Conservation (phyloP, 2,888 invertebrate genomes). For the Andrena praecox region DNA sequence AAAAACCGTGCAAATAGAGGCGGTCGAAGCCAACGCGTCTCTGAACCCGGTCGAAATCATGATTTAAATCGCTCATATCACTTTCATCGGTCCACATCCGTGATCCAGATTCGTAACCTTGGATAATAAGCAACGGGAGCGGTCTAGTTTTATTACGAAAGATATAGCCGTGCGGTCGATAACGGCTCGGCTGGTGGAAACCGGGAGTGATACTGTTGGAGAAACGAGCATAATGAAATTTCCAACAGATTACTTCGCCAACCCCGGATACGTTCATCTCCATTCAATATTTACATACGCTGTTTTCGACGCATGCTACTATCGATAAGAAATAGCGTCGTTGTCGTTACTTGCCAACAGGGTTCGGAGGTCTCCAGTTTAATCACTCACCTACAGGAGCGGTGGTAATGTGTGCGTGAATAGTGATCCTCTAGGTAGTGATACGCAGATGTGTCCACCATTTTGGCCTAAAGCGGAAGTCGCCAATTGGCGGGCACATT, state of each 20-base stretch:
- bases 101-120: slow-evolving; percentile 18
- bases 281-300: background rate
- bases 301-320: too few species aligned
- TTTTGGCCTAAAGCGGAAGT: too few species aligned
- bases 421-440: too few species aligned
- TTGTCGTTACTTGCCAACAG: too few species aligned
- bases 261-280: background rate
- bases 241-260: background rate
- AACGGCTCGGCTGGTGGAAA: background rate
- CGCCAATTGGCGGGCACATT: too few species aligned
- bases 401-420: too few species aligned
- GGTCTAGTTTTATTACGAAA: slow-evolving; percentile 39
- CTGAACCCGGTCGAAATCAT: slow-evolving; percentile 84
- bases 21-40: slow-evolving; percentile 86
- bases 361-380: too few species aligned
- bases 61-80: slow-evolving; percentile 52
- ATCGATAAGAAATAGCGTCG: too few species aligned
- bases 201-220: background rate
- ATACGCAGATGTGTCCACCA: too few species aligned
- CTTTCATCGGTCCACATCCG: slow-evolving; percentile 19
- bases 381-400: too few species aligned
- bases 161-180: slow-evolving; percentile 5
- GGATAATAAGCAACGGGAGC: background rate
- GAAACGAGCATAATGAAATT: background rate
- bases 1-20: slow-evolving; percentile 91